phyloP scores from a whole-genome alignment of 2,888 invertebrate species.

The Ceraclea dissimilis region DNA sequence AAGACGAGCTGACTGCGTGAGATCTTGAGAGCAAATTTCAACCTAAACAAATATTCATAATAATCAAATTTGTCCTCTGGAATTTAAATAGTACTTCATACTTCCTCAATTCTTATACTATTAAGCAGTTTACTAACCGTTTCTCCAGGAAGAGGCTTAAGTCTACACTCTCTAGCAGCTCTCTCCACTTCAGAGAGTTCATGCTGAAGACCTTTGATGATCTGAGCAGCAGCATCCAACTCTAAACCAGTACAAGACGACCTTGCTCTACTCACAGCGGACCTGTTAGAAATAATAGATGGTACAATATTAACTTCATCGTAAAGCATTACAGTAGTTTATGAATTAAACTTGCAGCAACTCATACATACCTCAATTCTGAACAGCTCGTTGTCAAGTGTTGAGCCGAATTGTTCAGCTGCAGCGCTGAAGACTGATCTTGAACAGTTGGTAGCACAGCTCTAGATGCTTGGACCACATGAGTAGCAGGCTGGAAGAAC shows the following conservation, averaged over 20 bases:
- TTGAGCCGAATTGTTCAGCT: constrained; percentile 64
- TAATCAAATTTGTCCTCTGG: too few relatives aligned
- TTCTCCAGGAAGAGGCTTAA: constrained; percentile 81
- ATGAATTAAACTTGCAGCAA: neutral
- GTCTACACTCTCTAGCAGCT: constrained; percentile 61
- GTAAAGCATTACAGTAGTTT: neutral
- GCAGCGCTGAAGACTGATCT: constrained; percentile 69
- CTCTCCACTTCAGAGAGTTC: constrained; percentile 76
- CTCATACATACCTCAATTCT: constrained; percentile 47
- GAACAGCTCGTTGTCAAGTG: constrained; percentile 57
- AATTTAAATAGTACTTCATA: neutral
- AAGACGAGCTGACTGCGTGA: constrained; percentile 53
- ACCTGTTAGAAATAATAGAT: constrained; percentile 33
- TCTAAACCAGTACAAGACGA: constrained; percentile 79
- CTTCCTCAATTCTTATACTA: neutral
- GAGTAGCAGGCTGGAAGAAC: constrained; percentile 50
- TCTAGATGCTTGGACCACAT: constrained; percentile 69
- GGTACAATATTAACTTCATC: neutral
- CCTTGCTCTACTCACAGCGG: constrained; percentile 58
- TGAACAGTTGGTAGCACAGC: constrained; percentile 75
- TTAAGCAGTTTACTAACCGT: constrained; percentile 42
- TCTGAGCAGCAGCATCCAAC: constrained; percentile 77
- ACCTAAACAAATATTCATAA: constrained; percentile 26
- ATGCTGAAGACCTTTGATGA: constrained; percentile 68
- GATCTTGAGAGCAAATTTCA: constrained; percentile 44